phyloP scores from a whole-genome alignment of 2,113 vertebrate genomes.

The Pterocles orientalis region DNA sequence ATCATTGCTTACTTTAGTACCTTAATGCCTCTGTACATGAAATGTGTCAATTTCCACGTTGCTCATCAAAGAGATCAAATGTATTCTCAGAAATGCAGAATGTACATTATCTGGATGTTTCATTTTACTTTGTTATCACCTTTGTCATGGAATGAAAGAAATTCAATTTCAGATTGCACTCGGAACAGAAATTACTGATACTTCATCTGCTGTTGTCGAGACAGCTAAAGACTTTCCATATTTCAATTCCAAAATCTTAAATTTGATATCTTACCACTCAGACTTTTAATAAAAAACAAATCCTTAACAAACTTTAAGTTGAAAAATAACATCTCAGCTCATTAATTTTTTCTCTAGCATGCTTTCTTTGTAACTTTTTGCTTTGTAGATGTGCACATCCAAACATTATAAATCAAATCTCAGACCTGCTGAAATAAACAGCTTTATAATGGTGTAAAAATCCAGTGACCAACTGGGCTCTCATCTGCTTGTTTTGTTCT shows the following conservation, averaged over 20 bases:
- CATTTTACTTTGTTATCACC: constrained; percentile 56
- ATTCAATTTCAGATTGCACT: constrained; percentile 61
- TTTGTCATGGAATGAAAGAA: constrained; percentile 43
- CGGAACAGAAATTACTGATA: constrained; percentile 44
- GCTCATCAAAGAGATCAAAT: constrained; percentile 11
- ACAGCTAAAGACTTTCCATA: background rate
- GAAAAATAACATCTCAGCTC: background rate
- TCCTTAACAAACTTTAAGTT: background rate
- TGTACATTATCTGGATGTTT: constrained; percentile 23
- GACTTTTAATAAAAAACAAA: background rate
- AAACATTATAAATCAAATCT: background rate
- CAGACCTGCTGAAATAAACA: background rate
- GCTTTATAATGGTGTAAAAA: background rate
- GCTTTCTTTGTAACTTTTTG: background rate
- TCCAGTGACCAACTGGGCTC: background rate
- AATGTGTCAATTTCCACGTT: background rate
- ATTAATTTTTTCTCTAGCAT: background rate
- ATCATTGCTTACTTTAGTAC: background rate
- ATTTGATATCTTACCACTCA: constrained; percentile 23
- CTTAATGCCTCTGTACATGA: background rate
- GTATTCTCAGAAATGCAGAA: constrained; percentile 10
- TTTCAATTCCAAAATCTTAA: constrained; percentile 36
- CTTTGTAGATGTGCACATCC: background rate
- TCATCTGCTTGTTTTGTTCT: constrained; percentile 15
- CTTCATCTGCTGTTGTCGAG: constrained; percentile 33